Base-by-base conservation (phyloP, 2,797 vertebrate species). In the Geotrypetes seraphini region DNA sequence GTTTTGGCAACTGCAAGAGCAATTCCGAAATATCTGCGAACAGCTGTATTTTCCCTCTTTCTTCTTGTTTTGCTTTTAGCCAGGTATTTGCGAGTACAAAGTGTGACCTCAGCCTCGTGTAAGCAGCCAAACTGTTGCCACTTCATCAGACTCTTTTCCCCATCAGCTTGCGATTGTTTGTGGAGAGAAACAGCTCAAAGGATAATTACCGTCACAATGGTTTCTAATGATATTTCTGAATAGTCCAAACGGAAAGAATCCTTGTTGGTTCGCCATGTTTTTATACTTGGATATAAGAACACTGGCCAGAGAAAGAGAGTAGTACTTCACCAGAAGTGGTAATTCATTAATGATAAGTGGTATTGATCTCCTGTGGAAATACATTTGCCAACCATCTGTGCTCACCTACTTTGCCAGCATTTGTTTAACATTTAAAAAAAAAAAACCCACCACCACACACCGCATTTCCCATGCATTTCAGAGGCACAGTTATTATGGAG, bases 101-200 rank as follows among this genome's bases (percentile, higher is more conserved):
- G 58, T 42, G 55, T 50, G 44, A 43, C 67, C 65, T 71, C 60
- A 65, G 71, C 66, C 62, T 61, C 60, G 67, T 71, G 38, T 69
- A 65, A 19, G 49, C 33, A 37, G 47, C 50, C 54, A 47, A 33
- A 59, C 62, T 66, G 60, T 58, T 57, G 57, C 57, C 49, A 59
- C 57, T 66, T 62, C 66, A 64, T 64, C 65, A 62, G 42, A 43
- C 48, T 56, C 41, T 33, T 48, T 58, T 46, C 31, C 30, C 43
- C 36, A 4, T 53, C 50, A 55, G 53, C 54, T 36, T 39, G 40
- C 47, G 43, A 49, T 71, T 67, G 56, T 53, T 64, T 66, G 51
- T 50, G 55, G 50, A 60, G 61, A 64, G 67, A 66, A 68, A 66
- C 56, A 51, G 43, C 50, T 60, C 38, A 22, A n/a, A 55, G 47